Base-by-base conservation (phyloP, 2,888 invertebrate genomes). In the Eupeodes latifasciatus region DNA sequence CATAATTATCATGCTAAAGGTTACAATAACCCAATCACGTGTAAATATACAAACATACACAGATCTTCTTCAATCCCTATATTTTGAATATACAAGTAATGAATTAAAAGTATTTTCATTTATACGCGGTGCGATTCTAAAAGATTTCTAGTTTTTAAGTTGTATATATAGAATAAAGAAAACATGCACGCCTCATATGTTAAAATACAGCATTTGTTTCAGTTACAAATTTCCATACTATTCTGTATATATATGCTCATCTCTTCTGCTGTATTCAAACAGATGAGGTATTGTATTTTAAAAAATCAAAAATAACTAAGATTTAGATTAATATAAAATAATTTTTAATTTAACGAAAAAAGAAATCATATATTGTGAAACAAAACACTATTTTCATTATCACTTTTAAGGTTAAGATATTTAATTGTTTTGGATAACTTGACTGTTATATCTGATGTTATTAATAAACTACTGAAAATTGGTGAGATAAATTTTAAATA, bases 141-240 rank as follows among this genome's bases (percentile, higher is more conserved):
- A 59, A 6, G 36, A 9, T n/a, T 7, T 34, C 4, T 36, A 55
- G 36, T 16, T 71, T 12, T 19, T 79, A 40, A 67, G 62, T 36
- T 77, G 55, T 77, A 71, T 44, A 59, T 77, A 78, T 27, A 40
- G 19, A 1, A 1, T 16, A 49, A 16, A 59, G 10, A n/a, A 36
- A 47, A 59, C 11, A 59, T 27, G 51, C 40, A 49, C 47, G 27
- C 78, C 57, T 61, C 34, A 61, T 12, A 44, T 47, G 55, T 71
- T 49, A 34, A 47, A 16, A 44, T 44, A 19, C 51, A 55, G 19
- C 19, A 40, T 27, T 55, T 61, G 14, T 64, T 44, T 74, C 74
- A 59, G 74, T 74, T 80, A n/a, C 66, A 75, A 62, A 67, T 14
- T 67, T 74, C 59, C 55, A 57, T 49, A 27, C 40, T 16, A 55